A percentile compares a stretch with the other conserved stretches of the same genome.
Evolutionary conservation across 35 echinoderm and acorn worm species (phyloP).

Genomic region (Apostichopus japonicus): DNA sequence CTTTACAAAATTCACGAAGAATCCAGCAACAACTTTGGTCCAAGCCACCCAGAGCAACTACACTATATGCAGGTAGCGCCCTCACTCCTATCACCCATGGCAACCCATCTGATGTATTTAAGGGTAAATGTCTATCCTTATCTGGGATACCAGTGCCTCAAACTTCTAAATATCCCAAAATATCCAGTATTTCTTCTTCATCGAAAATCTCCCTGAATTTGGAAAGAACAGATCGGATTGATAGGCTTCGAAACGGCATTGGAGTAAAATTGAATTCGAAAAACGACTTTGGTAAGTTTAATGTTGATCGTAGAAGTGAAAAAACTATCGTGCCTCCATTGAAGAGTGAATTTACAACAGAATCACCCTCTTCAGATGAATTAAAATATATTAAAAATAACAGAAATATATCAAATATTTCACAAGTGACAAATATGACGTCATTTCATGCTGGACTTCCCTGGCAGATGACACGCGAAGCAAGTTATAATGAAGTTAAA

Average conservation of each 20-base stretch:
- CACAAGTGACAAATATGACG: neutral
- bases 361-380: no score
- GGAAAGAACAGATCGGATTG: neutral
- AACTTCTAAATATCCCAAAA: neutral
- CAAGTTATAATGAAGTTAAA: neutral
- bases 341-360: no score
- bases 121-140: neutral
- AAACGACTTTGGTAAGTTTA: neutral
- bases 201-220: neutral
- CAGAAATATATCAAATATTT: neutral
- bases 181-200: neutral
- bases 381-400: neutral
- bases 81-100: neutral
- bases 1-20: slow-evolving; percentile 38
- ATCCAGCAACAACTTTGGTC: slow-evolving; percentile 13
- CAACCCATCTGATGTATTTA: neutral
- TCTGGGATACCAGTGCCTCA: neutral
- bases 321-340: neutral
- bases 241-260: neutral
- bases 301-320: neutral
- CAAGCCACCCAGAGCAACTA: slow-evolving; percentile 19
- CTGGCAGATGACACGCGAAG: neutral
- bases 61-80: neutral
- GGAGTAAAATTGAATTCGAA: neutral
- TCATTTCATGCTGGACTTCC: neutral